Base-by-base conservation (phyloP, 2,113 vertebrate species). In the Megalops atlanticus region DNA sequence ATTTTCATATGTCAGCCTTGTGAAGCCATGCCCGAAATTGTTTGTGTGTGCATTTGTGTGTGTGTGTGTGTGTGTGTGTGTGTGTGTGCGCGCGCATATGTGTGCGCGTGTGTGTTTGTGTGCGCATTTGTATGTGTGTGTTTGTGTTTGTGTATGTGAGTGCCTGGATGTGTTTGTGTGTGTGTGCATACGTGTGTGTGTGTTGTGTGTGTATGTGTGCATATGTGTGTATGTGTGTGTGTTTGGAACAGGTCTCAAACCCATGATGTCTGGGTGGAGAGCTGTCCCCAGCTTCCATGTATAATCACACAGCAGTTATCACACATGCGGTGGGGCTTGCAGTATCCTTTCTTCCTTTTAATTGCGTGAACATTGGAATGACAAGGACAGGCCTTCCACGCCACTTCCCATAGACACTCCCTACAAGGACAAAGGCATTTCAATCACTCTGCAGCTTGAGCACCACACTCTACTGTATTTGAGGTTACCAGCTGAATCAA, bases 11-110 rank as follows among this genome's bases (percentile, higher is more conserved):
- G n/a, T 31, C 58, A 21, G 24, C 1, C n/a, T 31, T 64, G 8
- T 64, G n/a, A 64, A 64, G 58, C 80, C 76, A 81, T 89, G 87
- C 90, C 87, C 88, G 85, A 84, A 39, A 33, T 49, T 24, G 14
- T 76, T 11, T 76, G 14, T 2, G 3, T 80, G 78, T 78, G 78
- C 36, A 74, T 81, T 81, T 81, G 82, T 85, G 86, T 49, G 83
- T 85, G 84, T 68, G 24, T 41, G 16, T 58, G 80, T 83, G 80
- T 83, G 41, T 82, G 80, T 82, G 52, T 86, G 77, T 74, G 74
- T 83, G 87, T 80, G 47, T 47, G 82, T 88, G 85, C 86, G 85
- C 79, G 76, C 52, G 87, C 88, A 88, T 87, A 82, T 82, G 76
- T 74, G 24, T 71, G 74, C 71, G 77, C 88, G 82, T 45, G 85